phyloP scores from a whole-genome alignment of 2,888 invertebrate genomes.

The Caenorhabditis panamensis region DNA sequence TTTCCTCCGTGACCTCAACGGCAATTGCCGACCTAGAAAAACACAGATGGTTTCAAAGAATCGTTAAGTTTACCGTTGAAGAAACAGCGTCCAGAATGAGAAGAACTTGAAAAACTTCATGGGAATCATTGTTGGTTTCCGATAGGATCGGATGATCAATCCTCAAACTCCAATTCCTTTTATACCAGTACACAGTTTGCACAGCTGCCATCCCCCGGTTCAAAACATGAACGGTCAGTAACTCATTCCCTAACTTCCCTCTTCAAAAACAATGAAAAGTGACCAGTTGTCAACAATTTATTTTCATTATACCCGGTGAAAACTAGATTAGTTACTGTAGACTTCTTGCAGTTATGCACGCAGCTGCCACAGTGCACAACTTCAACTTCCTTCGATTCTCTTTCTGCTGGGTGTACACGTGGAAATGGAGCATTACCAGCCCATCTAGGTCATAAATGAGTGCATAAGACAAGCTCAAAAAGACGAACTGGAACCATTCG shows the following conservation, averaged over 20 bases:
- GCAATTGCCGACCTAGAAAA: not conserved
- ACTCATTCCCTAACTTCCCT: too few species aligned
- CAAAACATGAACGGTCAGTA: not conserved
- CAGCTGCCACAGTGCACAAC: conserved; percentile 9
- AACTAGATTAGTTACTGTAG: not conserved
- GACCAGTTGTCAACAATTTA: not conserved
- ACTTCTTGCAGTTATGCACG: not conserved
- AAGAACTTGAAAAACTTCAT: conserved; percentile 4
- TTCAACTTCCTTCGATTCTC: not conserved
- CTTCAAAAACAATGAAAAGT: conserved; percentile 9
- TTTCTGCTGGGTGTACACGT: conserved; percentile 23
- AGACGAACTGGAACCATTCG: conserved; percentile 32
- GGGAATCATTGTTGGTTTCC: not conserved
- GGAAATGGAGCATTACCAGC: conserved; percentile 41
- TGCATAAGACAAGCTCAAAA: conserved; percentile 27
- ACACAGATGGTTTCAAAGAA: not conserved
- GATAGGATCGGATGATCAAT: conserved; percentile 26
- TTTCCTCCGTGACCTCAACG: conserved; percentile 25
- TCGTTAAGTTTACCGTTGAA: not conserved
- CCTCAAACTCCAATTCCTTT: not conserved
- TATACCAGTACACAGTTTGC: conserved; percentile 22
- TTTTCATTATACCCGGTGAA: not conserved
- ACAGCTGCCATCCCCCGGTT: conserved; percentile 23
- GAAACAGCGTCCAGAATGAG: not conserved
- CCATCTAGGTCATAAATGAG: conserved; percentile 41